Conservation (phyloP, 64 coral and sea anemone genomes). For the Exaiptasia diaphana region DNA sequence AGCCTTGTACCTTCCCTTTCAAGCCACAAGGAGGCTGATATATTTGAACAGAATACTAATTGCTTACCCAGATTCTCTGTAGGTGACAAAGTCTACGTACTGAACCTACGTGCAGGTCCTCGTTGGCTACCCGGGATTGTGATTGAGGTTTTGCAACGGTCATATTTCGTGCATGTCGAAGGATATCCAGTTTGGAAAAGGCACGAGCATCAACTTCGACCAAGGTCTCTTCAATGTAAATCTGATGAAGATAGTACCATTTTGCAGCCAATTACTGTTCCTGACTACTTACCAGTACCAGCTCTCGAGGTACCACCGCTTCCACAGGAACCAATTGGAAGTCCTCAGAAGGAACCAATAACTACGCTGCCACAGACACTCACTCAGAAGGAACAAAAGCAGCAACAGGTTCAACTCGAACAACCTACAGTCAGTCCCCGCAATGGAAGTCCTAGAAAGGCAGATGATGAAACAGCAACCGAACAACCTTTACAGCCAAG, state of each 20-base stretch:
- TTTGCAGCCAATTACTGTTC: neutral
- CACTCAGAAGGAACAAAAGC: too few species aligned
- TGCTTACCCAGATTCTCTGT: neutral
- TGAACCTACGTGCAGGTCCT: conserved; percentile 9
- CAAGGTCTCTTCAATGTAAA: neutral
- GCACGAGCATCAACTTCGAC: conserved; percentile 14
- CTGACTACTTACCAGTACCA: too few species aligned
- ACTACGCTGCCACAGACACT: too few species aligned
- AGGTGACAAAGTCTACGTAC: conserved; percentile 3
- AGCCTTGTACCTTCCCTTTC: neutral
- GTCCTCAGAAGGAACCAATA: too few species aligned
- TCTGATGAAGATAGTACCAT: neutral
- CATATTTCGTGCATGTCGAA: neutral
- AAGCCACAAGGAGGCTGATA: conserved; percentile 47
- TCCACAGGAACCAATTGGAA: neutral
- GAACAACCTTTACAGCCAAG: too few species aligned
- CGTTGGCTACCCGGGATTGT: conserved; percentile 4
- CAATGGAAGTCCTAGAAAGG: too few species aligned
- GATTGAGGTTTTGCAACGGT: conserved; percentile 11
- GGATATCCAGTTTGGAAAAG: conserved; percentile 3
- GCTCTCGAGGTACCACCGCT: neutral
- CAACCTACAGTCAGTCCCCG: too few species aligned
- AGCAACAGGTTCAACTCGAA: too few species aligned
- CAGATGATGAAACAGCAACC: too few species aligned
- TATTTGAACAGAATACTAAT: conserved; percentile 33